Evolutionary conservation across 2,113 vertebrate species (phyloP), one percentile per base, ranked within the genome.

Genomic region (Saccopteryx bilineata): DNA sequence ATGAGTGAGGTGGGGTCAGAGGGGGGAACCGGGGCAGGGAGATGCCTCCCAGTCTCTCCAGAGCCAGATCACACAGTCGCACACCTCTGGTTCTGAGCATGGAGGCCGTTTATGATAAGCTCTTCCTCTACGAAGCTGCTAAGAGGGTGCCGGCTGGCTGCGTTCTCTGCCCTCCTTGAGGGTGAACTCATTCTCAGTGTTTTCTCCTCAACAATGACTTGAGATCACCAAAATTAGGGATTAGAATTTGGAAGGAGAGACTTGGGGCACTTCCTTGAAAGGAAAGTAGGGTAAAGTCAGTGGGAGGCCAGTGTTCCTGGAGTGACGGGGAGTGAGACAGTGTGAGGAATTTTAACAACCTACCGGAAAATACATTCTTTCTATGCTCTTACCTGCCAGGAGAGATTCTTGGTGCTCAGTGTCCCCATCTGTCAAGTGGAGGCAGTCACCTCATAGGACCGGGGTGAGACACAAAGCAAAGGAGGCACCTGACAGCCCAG

Each of bases 141-240:
- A 48, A 46, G 28, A 69, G 10, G 5, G 7, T 6, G 0, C 0
- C 21, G 0, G 31, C 15, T 6, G 0, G 0, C 21, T 0, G 31
- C 12, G 14, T 11, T 26, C 2, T 17, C 52, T 63, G 14, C 6
- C 79, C 14, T 69, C 21, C 61, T 7, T 12, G 26, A 69, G 21
- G 31, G 28, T 76, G 48, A 75, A 81, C 60, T 50, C 52, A 69
- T 89, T 39, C 54, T 80, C 63, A 68, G 46, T 21, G 1, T 86
- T 95, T 71, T 50, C 58, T 72, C 79, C 48, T 94, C 31, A 78
- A 71, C n/a, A n/a, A 15, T 50, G 80, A 95, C 5, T 39, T 48
- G 19, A 75, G n/a, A 72, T 18, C 48, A 71, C 7, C 63, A 56
- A 78, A 66, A 23, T 52, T 52, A 60, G 68, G 18, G 50, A 75